Percentiles rank a stretch among this genome's conserved stretches.
Evolutionary conservation across 2,888 invertebrate genomes (phyloP).

Genomic region (Brenthis daphne): DNA sequence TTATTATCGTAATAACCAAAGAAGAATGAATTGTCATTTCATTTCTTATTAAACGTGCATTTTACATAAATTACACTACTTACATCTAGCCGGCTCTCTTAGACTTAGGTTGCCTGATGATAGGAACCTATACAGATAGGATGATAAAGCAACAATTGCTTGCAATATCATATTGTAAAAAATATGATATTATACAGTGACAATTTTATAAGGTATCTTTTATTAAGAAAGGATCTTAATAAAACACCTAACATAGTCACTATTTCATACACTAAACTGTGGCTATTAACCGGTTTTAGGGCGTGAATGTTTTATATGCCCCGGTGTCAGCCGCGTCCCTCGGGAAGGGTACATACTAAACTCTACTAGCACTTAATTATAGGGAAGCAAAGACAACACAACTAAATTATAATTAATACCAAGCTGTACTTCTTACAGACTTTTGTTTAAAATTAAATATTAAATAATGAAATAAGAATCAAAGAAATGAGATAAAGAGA

Average conservation of each 20-base stretch:
- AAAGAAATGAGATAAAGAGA: constrained; percentile 34
- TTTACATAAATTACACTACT: too few species aligned
- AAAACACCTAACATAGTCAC: not conserved
- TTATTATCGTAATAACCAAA: too few species aligned
- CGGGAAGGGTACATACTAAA: constrained; percentile 62
- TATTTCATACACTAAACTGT: constrained; percentile 57
- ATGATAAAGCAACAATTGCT: too few species aligned
- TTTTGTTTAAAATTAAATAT: constrained; percentile 52
- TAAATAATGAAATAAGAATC: constrained; percentile 53
- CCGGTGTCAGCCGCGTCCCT: constrained; percentile 62
- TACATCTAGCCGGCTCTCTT: too few species aligned
- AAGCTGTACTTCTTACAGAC: constrained; percentile 55
- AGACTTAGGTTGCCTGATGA: too few species aligned
- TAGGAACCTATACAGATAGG: too few species aligned
- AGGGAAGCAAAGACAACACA: constrained; percentile 62
- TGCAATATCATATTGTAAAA: too few species aligned
- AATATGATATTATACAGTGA: too few species aligned
- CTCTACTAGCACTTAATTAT: constrained; percentile 77
- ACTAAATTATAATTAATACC: constrained; percentile 76
- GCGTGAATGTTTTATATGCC: constrained; percentile 72
- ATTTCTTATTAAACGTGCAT: too few species aligned
- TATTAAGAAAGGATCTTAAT: not conserved
- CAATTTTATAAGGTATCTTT: not conserved
- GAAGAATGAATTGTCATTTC: too few species aligned
- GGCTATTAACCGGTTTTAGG: constrained; percentile 70